Evolutionary conservation across 2,888 invertebrate genomes (phyloP), one percentile per base, ranked within the genome.

Genomic region (Cantharis flavilabris): DNA sequence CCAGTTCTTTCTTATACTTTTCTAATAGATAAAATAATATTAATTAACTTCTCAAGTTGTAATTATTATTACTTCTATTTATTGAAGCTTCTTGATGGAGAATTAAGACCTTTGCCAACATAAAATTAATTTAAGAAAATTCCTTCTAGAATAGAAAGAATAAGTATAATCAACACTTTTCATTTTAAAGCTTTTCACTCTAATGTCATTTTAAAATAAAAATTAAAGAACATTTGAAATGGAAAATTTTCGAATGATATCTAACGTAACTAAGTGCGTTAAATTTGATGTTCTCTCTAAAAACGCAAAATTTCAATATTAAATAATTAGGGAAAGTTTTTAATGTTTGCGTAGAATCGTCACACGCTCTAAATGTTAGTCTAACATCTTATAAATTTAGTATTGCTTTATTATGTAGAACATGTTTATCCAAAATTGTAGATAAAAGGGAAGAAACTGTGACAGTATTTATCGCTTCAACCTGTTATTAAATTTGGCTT

Each of bases 281-380:
- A 75, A 78, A 72, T 78, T 75, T 72, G 63, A 33, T 49, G 16
- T 72, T 72, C 75, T 78, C 78, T 78, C 75, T 78, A 78, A 78
- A 77, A 72, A 77, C 62, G 26, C 70, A 73, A 72, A 73, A 74
- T 63, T 28, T 71, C 71, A 71, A 78, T 76, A 76, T 78, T 75
- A 78, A 70, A 26, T 71, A 73, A 76, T 78, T 65, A 73, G 78
- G 76, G 78, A 78, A 78, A 78, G 78, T 78, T 78, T 74, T 28
- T 71, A 78, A 78, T 73, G 75, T 73, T 62, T 78, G 75, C 77
- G 75, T 75, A 72, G 62, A 63, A 70, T 78, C 76, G 78, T 76
- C 78, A 78, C 78, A 78, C 78, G 78, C 78, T 78, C 78, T 78
- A 78, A 62, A 78, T 78, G 78, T 69, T 69, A 20, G 11, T 69